phyloP scores from a whole-genome alignment of 2,797 vertebrate genomes.

The Erpetoichthys calabaricus region DNA sequence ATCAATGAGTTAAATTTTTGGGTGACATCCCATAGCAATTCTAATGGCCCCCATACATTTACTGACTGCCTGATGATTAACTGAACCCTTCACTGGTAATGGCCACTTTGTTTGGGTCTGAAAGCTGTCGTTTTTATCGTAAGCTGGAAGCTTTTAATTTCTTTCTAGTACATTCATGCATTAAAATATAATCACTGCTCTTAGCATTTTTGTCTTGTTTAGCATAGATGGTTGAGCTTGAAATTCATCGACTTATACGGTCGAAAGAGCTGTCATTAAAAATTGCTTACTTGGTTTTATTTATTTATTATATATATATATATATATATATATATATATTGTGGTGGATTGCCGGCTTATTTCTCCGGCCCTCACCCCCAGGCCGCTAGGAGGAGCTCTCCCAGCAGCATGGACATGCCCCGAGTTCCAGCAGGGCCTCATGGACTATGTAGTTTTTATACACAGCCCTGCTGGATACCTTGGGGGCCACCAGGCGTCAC shows the following conservation, averaged over 20 bases:
- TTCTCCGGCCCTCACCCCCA: too few species aligned
- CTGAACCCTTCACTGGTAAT: constrained; percentile 33
- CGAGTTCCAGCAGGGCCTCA: too few species aligned
- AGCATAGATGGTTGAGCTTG: constrained; percentile 39
- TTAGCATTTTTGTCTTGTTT: constrained; percentile 51
- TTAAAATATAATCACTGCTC: constrained; percentile 30
- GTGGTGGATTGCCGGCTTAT: too few species aligned
- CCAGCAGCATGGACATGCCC: too few species aligned
- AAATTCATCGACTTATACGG: constrained; percentile 38
- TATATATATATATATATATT: too few species aligned
- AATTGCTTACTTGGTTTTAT: constrained; percentile 17
- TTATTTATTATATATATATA: too few species aligned
- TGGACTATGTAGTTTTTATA: too few species aligned
- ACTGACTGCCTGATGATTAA: constrained; percentile 29
- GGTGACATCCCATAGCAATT: constrained; percentile 21
- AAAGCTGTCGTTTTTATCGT: constrained; percentile 35
- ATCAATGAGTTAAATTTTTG: constrained; percentile 3
- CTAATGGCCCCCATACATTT: constrained; percentile 16
- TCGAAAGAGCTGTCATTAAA: constrained; percentile 35
- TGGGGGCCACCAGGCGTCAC: too few species aligned
- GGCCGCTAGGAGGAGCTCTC: too few species aligned
- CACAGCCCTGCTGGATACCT: too few species aligned
- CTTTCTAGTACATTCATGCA: constrained; percentile 39
- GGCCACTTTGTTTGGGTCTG: constrained; percentile 29
- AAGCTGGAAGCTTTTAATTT: constrained; percentile 41